Base-by-base conservation (phyloP, 2,888 invertebrate species). In the Lithophane socia region DNA sequence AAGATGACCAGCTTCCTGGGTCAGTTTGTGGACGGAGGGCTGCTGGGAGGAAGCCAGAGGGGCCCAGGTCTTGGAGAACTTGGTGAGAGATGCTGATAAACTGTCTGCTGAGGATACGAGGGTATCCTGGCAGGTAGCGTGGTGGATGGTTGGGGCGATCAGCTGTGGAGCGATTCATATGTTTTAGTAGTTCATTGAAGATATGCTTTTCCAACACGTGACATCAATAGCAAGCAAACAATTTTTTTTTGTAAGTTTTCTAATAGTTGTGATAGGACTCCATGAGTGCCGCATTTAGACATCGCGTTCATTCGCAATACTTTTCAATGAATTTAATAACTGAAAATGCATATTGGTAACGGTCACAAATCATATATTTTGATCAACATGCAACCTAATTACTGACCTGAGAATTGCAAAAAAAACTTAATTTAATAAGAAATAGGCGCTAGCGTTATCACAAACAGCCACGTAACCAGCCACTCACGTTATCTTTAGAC, bases 71-170 rank as follows among this genome's bases (percentile, higher is more conserved):
- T 86, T 69, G 12, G 90, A 85, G 87, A 92, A 94, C 3, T 86
- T 76, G 18, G 86, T 82, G 16, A 94, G 81, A 9, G 88, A 85
- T 3, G 86, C 54, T 4, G 92, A 90, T 0, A 95, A 87, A 18
- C 87, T 88, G 29, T 92, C 90, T 0, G 92, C 89, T 16, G 94
- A 91, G 0, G 88, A 80, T n/a, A 90, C 77, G 1, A 95, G 88
- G 0, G 93, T 86, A 1, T 91, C 90, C 69, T 94, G 93, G 79
- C 93, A 92, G 66, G 89, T 87, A 0, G 90, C 71, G 78, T 92
- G 90, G 79, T 94, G 93, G 77, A 94, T 93, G 0, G 92, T 88
- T 0, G 95, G 93, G 0, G 94, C 93, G 37, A 94, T 92, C 2
- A 94, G 88, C 94, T 95, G 88, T 18, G 66, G n/a, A 44, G 12